Conservation (phyloP, 2,113 vertebrate species). For the Panthera uncia region DNA sequence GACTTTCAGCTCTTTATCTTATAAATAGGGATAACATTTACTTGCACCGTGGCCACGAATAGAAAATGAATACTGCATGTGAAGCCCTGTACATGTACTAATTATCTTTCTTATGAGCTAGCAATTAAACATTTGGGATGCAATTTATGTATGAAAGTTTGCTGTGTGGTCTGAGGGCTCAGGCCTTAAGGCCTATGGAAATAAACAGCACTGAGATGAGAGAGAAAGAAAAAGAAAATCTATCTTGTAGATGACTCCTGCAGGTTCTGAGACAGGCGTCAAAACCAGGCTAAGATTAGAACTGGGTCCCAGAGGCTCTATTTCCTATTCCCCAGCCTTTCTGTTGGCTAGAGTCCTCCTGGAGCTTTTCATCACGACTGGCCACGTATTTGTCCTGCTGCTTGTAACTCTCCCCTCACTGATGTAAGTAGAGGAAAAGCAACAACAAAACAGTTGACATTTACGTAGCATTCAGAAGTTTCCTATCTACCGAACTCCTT, state of each 20-base stretch:
- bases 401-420: conserved; percentile 48
- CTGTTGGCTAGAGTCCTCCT: conserved; percentile 2
- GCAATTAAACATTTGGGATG: conserved; percentile 44
- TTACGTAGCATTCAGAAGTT: conserved; percentile 60
- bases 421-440: conserved; percentile 64
- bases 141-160: not conserved
- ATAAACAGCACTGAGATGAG: conserved; percentile 40
- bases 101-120: conserved; percentile 51
- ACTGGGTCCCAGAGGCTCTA: conserved; percentile 55
- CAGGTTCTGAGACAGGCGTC: conserved; percentile 56
- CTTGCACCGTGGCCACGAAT: conserved; percentile 1
- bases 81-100: not conserved
- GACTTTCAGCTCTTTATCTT: conserved; percentile 25
- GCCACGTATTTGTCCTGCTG: conserved; percentile 41
- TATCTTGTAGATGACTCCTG: conserved; percentile 28
- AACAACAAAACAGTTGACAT: conserved; percentile 53
- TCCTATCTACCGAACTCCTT: conserved; percentile 38
- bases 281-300: conserved; percentile 67
- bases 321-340: not conserved
- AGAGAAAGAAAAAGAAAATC: conserved; percentile 42
- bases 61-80: not conserved
- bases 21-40: not conserved
- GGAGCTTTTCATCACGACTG: conserved; percentile 43
- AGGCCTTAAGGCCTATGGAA: conserved; percentile 36
- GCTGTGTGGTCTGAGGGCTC: conserved; percentile 35